These are phyloP conservation scores for Crossocerus cetratus DNA, from an alignment of 2,888 invertebrate genomes.

Conservation along the genomic window DNA sequence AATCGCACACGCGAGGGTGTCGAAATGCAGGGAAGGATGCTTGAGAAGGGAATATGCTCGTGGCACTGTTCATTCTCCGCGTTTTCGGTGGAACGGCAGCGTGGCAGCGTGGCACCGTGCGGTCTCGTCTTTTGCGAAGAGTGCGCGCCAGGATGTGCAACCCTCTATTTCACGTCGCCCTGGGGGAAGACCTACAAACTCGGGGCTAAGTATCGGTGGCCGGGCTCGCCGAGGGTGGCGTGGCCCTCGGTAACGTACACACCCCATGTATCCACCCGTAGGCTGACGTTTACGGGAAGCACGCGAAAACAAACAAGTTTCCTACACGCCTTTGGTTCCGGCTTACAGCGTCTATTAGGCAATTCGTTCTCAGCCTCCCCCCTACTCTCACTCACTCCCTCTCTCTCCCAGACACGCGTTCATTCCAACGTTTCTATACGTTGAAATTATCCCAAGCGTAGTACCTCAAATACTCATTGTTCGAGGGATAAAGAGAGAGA, in stretches of 20 bases:
- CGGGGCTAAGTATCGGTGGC: conserved; percentile 29
- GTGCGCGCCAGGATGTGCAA: neutral
- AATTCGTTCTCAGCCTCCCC: neutral
- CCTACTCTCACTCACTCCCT: neutral
- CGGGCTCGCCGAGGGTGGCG: conserved; percentile 11
- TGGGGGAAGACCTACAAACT: conserved; percentile 42
- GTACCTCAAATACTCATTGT: too few relatives aligned
- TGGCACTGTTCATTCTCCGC: neutral
- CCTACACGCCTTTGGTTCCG: neutral
- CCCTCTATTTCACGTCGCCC: conserved; percentile 4
- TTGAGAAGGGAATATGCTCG: neutral
- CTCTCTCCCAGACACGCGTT: too few relatives aligned
- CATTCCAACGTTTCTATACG: too few relatives aligned
- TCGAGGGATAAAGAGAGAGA: too few relatives aligned
- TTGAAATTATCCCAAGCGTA: too few relatives aligned
- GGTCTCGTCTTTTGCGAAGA: neutral
- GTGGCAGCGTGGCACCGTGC: neutral
- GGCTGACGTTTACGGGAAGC: conserved; percentile 43
- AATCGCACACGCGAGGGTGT: conserved; percentile 2
- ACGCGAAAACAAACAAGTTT: conserved; percentile 41
- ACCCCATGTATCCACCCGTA: conserved; percentile 22
- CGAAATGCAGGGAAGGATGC: neutral
- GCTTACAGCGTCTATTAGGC: neutral
- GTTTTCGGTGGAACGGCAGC: too few relatives aligned
- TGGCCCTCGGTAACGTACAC: conserved; percentile 26